Evolutionary conservation across 2,113 vertebrate genomes (phyloP).

Genomic region (Calidris pugnax): DNA sequence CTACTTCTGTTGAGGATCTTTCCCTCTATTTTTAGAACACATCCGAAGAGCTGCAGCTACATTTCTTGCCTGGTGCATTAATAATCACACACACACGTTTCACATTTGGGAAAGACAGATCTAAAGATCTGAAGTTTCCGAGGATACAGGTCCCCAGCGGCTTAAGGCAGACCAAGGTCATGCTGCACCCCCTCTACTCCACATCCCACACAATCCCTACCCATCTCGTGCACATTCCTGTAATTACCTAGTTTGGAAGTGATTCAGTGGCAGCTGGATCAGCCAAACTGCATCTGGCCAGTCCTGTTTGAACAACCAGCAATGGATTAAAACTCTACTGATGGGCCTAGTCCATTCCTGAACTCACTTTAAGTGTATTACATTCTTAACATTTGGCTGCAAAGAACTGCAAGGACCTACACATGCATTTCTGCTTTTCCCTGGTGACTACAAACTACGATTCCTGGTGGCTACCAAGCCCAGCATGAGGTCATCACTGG

Average conservation of each 20-base stretch:
- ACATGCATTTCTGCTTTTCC: neutral
- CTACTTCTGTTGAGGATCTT: neutral
- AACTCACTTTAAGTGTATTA: neutral
- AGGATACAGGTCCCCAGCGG: neutral
- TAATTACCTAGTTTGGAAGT: neutral
- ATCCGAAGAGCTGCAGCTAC: neutral
- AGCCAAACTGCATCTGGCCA: neutral
- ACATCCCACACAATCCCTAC: neutral
- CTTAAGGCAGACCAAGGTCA: neutral
- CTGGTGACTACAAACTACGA: neutral
- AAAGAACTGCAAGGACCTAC: neutral
- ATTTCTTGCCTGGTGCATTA: neutral
- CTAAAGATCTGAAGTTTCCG: neutral
- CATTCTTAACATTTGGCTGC: neutral
- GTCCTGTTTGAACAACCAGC: neutral
- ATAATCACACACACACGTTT: neutral
- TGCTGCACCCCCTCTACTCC: neutral
- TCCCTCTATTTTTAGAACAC: neutral
- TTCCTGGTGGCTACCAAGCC: neutral
- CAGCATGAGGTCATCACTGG: accelerated
- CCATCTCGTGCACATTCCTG: neutral
- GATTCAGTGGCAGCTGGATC: neutral
- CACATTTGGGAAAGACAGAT: neutral
- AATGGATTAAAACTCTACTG: neutral
- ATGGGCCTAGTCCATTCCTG: neutral